Percentiles rank a stretch among this genome's conserved stretches.
Conservation (phyloP, 64 coral and sea anemone species). For the Exaiptasia diaphana region DNA sequence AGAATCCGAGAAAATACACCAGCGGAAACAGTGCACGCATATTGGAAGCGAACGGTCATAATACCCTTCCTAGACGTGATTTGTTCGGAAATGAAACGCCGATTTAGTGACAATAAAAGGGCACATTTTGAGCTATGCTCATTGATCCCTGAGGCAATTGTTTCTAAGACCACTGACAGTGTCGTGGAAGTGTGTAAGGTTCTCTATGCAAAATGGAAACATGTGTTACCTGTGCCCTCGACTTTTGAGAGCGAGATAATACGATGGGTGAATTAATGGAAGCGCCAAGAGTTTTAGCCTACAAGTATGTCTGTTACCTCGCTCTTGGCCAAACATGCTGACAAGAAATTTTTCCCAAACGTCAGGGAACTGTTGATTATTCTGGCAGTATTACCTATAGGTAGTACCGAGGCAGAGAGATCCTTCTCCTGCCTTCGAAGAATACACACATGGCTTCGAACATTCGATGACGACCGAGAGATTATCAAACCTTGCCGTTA, state of each 20-base stretch:
- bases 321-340: slow-evolving; percentile 51
- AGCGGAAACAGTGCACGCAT: slow-evolving; percentile 26
- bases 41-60: slow-evolving; percentile 41
- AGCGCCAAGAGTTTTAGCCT: slow-evolving; percentile 10
- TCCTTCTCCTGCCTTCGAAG: slow-evolving; percentile 35
- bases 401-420: slow-evolving; percentile 39
- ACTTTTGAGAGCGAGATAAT: slow-evolving; percentile 44
- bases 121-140: slow-evolving; percentile 58
- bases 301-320: slow-evolving; percentile 33
- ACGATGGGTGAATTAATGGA: slow-evolving; percentile 41
- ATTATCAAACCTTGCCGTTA: slow-evolving; percentile 29
- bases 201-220: slow-evolving; percentile 61
- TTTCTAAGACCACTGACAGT: slow-evolving; percentile 8
- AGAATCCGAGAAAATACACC: slow-evolving; percentile 31
- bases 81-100: slow-evolving; percentile 14
- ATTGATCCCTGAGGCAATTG: slow-evolving; percentile 28
- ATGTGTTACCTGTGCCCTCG: slow-evolving; percentile 46
- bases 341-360: slow-evolving; percentile 45
- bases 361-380: slow-evolving; percentile 39
- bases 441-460: slow-evolving; percentile 41
- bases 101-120: slow-evolving; percentile 34
- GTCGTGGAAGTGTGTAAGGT: slow-evolving; percentile 20
- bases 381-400: slow-evolving; percentile 37
- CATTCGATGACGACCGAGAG: slow-evolving; percentile 30
- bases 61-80: slow-evolving; percentile 30